Conservation (phyloP, 2,113 vertebrate species). For the Neodon shergylaensis region DNA sequence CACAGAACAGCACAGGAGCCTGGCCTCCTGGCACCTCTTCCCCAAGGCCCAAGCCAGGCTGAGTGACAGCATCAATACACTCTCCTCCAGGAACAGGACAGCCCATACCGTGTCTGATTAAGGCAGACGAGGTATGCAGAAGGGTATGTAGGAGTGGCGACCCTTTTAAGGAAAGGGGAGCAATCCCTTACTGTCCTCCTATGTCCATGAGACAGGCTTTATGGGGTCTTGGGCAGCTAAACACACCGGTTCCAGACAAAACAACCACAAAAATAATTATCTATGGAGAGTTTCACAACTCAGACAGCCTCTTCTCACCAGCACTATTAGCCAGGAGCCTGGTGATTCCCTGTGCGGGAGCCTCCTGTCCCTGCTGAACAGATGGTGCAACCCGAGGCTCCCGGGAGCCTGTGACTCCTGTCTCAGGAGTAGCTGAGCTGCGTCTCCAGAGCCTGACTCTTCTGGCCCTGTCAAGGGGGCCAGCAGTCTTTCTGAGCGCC, state of each 20-base stretch:
- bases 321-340: slow-evolving; percentile 4
- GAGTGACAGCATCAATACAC: not conserved
- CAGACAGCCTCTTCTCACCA: not conserved
- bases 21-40: slow-evolving; percentile 7
- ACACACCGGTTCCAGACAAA: not conserved
- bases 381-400: not conserved
- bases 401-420: fast-evolving
- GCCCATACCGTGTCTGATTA: not conserved
- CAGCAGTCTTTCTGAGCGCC: not conserved
- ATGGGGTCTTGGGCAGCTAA: not conserved
- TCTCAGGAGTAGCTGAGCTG: not conserved
- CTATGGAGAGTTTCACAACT: not conserved
- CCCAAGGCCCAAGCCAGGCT: not conserved
- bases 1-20: not conserved
- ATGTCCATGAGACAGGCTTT: not conserved
- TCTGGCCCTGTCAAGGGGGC: not conserved
- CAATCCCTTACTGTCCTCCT: not conserved
- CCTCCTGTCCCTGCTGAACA: slow-evolving; percentile 53
- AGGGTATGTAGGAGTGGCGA: not conserved
- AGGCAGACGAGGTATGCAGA: not conserved
- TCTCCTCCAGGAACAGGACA: not conserved
- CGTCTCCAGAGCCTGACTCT: not conserved
- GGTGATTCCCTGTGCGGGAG: slow-evolving; percentile 25
- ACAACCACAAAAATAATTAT: slow-evolving; percentile 25
- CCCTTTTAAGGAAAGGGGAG: not conserved